Evolutionary conservation across 2,888 invertebrate genomes (phyloP).

Genomic region (Macrophya annulata): DNA sequence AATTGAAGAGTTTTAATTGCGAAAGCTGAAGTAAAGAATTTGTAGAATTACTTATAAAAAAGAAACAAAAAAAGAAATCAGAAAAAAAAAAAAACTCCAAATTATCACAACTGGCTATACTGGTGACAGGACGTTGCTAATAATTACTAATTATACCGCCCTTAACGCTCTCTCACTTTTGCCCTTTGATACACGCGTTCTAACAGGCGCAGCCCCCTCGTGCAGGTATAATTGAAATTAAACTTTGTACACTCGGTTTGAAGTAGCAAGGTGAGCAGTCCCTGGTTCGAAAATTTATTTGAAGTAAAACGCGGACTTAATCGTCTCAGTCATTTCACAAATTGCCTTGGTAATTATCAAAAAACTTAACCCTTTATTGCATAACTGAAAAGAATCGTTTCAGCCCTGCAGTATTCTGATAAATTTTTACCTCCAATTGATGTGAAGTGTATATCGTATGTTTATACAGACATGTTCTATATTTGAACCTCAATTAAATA

Average conservation of each 20-base stretch:
- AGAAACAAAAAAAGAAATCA: no score
- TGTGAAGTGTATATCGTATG: background rate
- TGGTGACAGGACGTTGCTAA: constrained; percentile 1
- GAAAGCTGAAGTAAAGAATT: background rate
- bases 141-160: constrained; percentile 49
- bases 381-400: background rate
- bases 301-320: constrained; percentile 13
- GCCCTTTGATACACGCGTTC: constrained; percentile 30
- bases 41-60: background rate
- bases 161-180: background rate
- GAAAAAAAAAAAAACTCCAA: no score
- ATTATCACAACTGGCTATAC: no score
- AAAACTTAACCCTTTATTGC: background rate
- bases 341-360: background rate
- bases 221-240: constrained; percentile 48
- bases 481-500: constrained; percentile 2
- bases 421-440: background rate
- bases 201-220: constrained; percentile 6
- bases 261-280: constrained; percentile 23
- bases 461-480: background rate
- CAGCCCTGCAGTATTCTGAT: background rate
- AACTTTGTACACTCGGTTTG: constrained; percentile 46
- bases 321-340: constrained; percentile 40
- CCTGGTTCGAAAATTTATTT: constrained; percentile 28
- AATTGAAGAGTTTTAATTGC: background rate